A percentile compares a stretch with the other conserved stretches of the same genome.
Conservation (phyloP, 2,797 vertebrate species). For the Pseudochirops cupreus region DNA sequence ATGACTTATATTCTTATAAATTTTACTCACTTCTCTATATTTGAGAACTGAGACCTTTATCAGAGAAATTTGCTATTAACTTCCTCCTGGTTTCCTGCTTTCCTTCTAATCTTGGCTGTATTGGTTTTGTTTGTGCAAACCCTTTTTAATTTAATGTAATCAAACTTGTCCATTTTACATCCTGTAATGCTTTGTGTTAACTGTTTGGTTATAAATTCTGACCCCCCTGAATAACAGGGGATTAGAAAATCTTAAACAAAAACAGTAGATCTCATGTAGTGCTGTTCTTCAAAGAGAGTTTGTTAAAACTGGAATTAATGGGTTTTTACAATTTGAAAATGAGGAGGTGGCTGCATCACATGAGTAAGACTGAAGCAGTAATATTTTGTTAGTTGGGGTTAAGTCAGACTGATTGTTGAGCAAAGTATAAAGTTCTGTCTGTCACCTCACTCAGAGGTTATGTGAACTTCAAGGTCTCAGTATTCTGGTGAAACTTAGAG, state of each 20-base stretch:
- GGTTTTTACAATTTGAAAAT: neutral
- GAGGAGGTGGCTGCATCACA: neutral
- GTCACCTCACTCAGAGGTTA: neutral
- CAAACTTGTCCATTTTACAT: neutral
- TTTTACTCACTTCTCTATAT: neutral
- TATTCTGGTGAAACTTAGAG: neutral
- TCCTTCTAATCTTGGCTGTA: neutral
- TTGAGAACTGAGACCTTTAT: neutral
- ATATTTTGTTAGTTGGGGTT: neutral
- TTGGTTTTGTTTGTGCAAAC: neutral
- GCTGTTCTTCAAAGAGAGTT: neutral
- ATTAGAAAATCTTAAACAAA: conserved; percentile 37
- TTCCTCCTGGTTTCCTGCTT: neutral
- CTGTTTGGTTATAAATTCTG: neutral
- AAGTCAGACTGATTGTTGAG: conserved; percentile 1
- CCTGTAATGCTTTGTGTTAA: neutral
- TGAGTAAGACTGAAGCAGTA: neutral
- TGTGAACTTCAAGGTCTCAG: neutral
- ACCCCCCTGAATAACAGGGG: neutral
- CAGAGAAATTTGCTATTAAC: neutral
- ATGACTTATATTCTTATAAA: neutral
- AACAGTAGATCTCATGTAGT: neutral
- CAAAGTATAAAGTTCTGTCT: neutral
- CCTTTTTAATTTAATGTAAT: neutral
- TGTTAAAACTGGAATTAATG: neutral